phyloP scores from a whole-genome alignment of 2,888 invertebrate genomes.

The Perdita meconis region DNA sequence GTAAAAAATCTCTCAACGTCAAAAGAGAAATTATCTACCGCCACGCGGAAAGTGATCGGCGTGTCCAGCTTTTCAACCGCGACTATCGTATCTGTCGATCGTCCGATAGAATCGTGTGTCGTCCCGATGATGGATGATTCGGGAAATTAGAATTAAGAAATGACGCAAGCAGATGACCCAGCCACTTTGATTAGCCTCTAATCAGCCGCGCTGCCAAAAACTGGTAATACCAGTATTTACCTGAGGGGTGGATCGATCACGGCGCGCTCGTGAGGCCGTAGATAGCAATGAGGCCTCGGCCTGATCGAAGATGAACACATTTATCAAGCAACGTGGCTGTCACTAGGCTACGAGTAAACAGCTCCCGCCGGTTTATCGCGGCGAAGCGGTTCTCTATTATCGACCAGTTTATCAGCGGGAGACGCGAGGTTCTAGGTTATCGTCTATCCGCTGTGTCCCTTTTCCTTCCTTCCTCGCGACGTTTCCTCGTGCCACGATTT shows the following conservation, averaged over 20 bases:
- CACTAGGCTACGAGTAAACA: slow-evolving; percentile 59
- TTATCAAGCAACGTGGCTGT: slow-evolving; percentile 43
- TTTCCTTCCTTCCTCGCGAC: slow-evolving; percentile 11
- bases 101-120: slow-evolving; percentile 35
- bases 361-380: slow-evolving; percentile 53
- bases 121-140: slow-evolving; percentile 54
- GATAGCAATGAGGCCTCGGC: slow-evolving; percentile 24
- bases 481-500: slow-evolving; percentile 15
- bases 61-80: background rate
- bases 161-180: slow-evolving; percentile 51
- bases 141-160: slow-evolving; percentile 6
- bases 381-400: slow-evolving; percentile 34
- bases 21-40: slow-evolving; percentile 10
- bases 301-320: slow-evolving; percentile 36
- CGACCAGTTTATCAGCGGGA: slow-evolving; percentile 51
- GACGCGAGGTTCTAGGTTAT: slow-evolving; percentile 58
- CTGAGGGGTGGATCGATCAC: slow-evolving; percentile 41
- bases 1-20: no score
- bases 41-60: background rate
- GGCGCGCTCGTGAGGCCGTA: background rate
- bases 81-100: slow-evolving; percentile 36
- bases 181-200: slow-evolving; percentile 40
- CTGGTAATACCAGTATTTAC: slow-evolving; percentile 52
- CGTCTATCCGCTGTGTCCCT: slow-evolving; percentile 43
- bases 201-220: slow-evolving; percentile 48